phyloP scores from a whole-genome alignment of 2,888 invertebrate genomes.

The Dryococelus australis region DNA sequence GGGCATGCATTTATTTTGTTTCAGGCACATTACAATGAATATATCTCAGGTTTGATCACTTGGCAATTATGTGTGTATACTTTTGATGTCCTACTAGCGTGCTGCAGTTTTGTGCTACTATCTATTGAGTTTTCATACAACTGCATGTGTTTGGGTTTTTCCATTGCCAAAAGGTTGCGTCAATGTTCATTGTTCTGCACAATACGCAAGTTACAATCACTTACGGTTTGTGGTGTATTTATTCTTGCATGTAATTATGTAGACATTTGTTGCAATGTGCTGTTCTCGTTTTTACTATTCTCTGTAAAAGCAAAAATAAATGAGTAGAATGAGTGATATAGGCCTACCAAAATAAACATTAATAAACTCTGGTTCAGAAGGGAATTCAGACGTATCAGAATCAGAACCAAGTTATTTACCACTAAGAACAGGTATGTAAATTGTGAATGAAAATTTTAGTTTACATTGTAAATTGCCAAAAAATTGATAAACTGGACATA shows the following conservation, averaged over 20 bases:
- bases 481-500: too few relatives aligned
- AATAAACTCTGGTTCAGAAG: neutral
- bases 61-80: neutral
- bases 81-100: neutral
- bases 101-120: neutral
- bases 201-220: neutral
- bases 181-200: neutral
- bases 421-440: neutral
- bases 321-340: neutral
- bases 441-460: neutral
- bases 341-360: too few relatives aligned
- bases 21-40: neutral
- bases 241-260: neutral
- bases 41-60: neutral
- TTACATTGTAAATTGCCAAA: too few relatives aligned
- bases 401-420: neutral
- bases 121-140: neutral
- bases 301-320: neutral
- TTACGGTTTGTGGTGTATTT: neutral
- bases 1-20: neutral
- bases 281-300: neutral
- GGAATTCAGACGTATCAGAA: neutral
- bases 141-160: neutral
- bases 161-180: neutral
- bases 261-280: neutral